These are phyloP conservation scores for Pachypanchax playfairii DNA, from an alignment of 2,113 vertebrate genomes.

Conservation along the genomic window DNA sequence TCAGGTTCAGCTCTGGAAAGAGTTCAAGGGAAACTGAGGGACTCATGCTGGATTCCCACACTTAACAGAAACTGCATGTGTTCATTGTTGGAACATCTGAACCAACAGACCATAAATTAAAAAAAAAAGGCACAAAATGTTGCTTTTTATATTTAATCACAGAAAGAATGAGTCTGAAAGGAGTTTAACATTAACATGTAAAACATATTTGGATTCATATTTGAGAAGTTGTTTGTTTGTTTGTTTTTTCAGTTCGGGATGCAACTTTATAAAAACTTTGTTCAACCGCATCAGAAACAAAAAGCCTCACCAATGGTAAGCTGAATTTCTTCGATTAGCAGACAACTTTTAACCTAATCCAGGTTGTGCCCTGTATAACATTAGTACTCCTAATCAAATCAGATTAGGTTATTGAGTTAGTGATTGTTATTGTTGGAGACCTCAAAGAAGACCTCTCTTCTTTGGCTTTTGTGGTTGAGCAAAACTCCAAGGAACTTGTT, in stretches of 20 bases:
- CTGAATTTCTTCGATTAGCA: neutral
- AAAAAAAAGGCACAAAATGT: conserved; percentile 2
- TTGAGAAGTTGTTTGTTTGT: no score
- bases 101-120: conserved; percentile 42
- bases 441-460: no score
- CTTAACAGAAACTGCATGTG: conserved; percentile 56
- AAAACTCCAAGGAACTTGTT: no score
- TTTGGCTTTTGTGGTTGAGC: no score
- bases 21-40: conserved; percentile 53
- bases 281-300: conserved; percentile 90
- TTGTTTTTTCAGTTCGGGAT: conserved; percentile 87
- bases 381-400: no score
- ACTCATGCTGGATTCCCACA: conserved; percentile 47
- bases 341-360: no score
- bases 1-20: conserved; percentile 59
- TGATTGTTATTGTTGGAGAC: no score
- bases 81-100: conserved; percentile 59
- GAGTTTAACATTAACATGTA: no score
- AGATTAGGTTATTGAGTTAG: no score
- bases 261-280: conserved; percentile 96
- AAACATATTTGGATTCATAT: no score
- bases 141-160: neutral
- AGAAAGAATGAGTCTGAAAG: no score
- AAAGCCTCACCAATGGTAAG: conserved; percentile 91
- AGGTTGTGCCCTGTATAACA: no score